phyloP scores from a whole-genome alignment of 2,888 invertebrate genomes.

The Orthosia gracilis region DNA sequence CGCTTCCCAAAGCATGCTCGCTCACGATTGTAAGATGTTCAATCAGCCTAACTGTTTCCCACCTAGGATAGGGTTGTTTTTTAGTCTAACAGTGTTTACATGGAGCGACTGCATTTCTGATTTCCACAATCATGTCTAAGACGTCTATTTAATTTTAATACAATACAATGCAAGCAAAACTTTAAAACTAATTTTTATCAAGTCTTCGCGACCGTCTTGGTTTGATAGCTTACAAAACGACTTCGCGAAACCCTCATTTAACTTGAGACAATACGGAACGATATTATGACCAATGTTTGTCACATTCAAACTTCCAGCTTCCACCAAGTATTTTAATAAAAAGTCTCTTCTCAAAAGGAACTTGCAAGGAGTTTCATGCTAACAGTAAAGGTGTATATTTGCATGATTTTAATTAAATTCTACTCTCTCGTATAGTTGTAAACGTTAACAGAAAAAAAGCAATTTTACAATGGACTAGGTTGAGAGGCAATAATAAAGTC shows the following conservation, averaged over 20 bases:
- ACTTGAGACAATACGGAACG: constrained; percentile 63
- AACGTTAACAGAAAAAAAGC: constrained; percentile 60
- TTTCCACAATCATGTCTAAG: too few species aligned
- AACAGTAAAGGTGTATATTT: constrained; percentile 77
- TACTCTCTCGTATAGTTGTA: constrained; percentile 56
- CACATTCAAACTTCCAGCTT: constrained; percentile 71
- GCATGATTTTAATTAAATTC: constrained; percentile 83
- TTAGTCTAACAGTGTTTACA: too few species aligned
- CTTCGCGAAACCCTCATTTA: constrained; percentile 62
- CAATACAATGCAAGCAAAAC: constrained; percentile 2
- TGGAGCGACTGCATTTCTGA: too few species aligned
- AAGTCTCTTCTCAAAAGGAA: constrained; percentile 68
- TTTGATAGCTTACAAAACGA: constrained; percentile 46
- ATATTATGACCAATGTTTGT: constrained; percentile 71
- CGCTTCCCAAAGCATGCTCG: too few species aligned
- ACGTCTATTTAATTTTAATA: neutral
- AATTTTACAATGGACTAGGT: constrained; percentile 40
- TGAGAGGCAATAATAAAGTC: constrained; percentile 40
- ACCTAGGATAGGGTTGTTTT: too few species aligned
- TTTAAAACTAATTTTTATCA: constrained; percentile 28
- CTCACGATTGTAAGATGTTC: too few species aligned
- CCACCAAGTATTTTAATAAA: constrained; percentile 76
- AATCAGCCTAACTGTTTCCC: too few species aligned
- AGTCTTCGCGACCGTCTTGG: constrained; percentile 10
- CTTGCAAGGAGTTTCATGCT: constrained; percentile 63